Evolutionary conservation across 1,140 invertebrate genomes (phyloP).

Genomic region (Leptonema lineaticorne): DNA sequence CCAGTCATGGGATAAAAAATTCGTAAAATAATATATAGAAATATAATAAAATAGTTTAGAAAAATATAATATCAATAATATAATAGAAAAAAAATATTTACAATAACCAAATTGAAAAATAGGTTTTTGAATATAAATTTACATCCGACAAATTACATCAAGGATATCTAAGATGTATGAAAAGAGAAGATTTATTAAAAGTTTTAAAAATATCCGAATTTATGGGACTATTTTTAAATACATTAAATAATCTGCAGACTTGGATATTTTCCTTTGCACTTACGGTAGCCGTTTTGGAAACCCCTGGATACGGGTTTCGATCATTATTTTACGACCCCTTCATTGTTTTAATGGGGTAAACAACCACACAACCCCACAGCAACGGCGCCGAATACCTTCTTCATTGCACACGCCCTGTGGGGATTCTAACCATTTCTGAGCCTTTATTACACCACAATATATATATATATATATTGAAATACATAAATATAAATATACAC

Average conservation of each 20-base stretch:
- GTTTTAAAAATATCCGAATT: too few relatives aligned
- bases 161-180: too few relatives aligned
- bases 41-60: not conserved
- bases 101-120: too few relatives aligned
- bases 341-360: slow-evolving; percentile 23
- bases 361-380: slow-evolving; percentile 7
- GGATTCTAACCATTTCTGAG: too few relatives aligned
- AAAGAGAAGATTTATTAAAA: too few relatives aligned
- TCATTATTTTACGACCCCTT: slow-evolving; percentile 20
- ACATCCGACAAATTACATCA: too few relatives aligned
- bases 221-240: not conserved
- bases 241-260: not conserved
- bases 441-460: not conserved
- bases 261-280: not conserved
- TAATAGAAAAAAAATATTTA: not conserved
- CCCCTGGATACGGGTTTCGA: slow-evolving; percentile 10
- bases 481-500: too few relatives aligned
- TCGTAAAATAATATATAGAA: too few relatives aligned
- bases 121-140: too few relatives aligned
- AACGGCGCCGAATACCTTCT: not conserved
- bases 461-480: not conserved
- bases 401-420: too few relatives aligned
- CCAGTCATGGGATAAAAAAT: slow-evolving; percentile 5
- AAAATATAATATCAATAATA: not conserved
- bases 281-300: not conserved